These are phyloP conservation scores for Phthorimaea operculella DNA, from an alignment of 1,140 invertebrate species.

Conservation along the genomic window DNA sequence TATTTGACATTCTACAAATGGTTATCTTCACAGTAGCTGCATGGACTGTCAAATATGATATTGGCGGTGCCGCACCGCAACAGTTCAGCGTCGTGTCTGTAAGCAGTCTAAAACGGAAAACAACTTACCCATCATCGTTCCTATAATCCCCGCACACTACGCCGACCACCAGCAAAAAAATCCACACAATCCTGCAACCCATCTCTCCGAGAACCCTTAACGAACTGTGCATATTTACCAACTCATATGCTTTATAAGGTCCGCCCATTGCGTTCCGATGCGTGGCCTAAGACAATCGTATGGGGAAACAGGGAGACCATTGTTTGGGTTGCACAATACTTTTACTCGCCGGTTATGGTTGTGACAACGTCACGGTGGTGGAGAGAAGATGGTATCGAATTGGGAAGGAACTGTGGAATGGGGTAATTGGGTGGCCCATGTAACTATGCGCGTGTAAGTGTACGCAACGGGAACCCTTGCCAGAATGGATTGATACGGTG, in stretches of 20 bases:
- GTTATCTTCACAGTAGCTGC: too few relatives aligned
- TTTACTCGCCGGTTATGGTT: conserved; percentile 7
- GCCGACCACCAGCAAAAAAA: conserved; percentile 18
- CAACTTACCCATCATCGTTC: conserved; percentile 48
- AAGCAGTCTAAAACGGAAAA: not conserved
- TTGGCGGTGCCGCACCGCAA: too few relatives aligned
- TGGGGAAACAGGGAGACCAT: conserved; percentile 38
- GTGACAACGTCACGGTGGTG: conserved; percentile 26
- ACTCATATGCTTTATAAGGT: conserved; percentile 42
- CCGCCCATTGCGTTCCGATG: conserved; percentile 51
- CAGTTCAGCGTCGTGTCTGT: not conserved
- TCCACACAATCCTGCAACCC: conserved; percentile 17
- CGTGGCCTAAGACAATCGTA: conserved; percentile 49
- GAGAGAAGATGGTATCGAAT: conserved; percentile 30
- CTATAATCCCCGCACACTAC: conserved; percentile 32
- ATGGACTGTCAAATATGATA: too few relatives aligned
- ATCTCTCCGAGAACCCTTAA: conserved; percentile 28
- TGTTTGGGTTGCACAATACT: conserved; percentile 7
- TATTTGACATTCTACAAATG: too few relatives aligned
- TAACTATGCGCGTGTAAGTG: not conserved
- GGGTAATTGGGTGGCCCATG: conserved; percentile 6
- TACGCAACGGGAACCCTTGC: too few relatives aligned
- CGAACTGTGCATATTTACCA: conserved; percentile 31
- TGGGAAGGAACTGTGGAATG: conserved; percentile 23
- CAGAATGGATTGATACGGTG: too few relatives aligned